Base-by-base conservation (phyloP, 1,140 invertebrate species). In the Bombus picipes region DNA sequence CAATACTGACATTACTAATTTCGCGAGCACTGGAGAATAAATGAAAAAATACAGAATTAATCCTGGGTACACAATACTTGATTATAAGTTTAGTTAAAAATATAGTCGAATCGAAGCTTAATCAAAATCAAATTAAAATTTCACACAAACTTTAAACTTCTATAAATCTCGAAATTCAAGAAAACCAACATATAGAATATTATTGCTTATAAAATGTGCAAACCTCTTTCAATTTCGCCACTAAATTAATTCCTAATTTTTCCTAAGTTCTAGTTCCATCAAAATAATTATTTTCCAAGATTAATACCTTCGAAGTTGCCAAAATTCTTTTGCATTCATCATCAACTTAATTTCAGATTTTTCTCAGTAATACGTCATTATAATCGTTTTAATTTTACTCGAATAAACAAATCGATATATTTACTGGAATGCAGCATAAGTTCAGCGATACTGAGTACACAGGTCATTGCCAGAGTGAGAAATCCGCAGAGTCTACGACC, bases 401-500 rank as follows among this genome's bases (percentile, higher is more conserved):
- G n/a, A 62, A 18, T 4, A 18, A 59, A 70, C 28, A 39, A 6
- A n/a, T 13, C 5, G 12, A 8, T 13, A 65, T 70, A 86, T 78
- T 87, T 91, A 95, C 95, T 92, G 82, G 94, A 90, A 6, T 82
- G 79, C 12, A 95, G 81, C 65, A 94, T 85, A 3, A 95, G 85
- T 84, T 94, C 96, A 37, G 95, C 89, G 53, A 96, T 91, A 85
- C 95, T 96, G 89, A 96, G 95, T 13, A 95, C 47, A 10, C 96
- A 96, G 6, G 96, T 96, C 25, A 95, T 83, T 5, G 94, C 92
- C 86, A 97, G 93, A 8, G 96, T 96, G 9, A 95, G 93, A 87
- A 96, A 96, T 80, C 96, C 95, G 34, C 96, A 95, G 93, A 96
- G 96, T 80, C 96, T 93, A 59, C 96, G 93, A 4, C 96, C 97